Base-by-base conservation (phyloP, 2,888 invertebrate species). In the Diaprepes abbreviatus region DNA sequence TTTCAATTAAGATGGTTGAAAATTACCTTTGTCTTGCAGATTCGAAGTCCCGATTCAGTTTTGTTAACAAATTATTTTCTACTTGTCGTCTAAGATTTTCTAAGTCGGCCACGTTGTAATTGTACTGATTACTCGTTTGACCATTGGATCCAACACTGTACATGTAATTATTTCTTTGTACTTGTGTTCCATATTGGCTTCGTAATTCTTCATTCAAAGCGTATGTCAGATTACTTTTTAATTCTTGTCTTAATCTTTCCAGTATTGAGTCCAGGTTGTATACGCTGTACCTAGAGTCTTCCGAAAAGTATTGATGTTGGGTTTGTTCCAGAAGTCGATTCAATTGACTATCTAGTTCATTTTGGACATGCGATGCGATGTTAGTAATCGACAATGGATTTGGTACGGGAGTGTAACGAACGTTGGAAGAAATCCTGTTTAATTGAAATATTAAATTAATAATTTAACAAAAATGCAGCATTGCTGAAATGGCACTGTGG, bases 161-260 rank as follows among this genome's bases (percentile, higher is more conserved):
- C 71, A 78, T 76, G 52, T 81, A 79, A 2, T 78, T 78, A 52
- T 79, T 78, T 40, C 76, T 75, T 65, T 77, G 72, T 19, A 78
- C 72, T 74, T 83, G 83, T n/a, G 68, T 76, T 2, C 83, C 83
- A 66, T 83, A 83, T 24, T 79, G 77, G 28, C 74, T 76, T 10
- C 76, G 68, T 17, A 84, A 73, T 68, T 82, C 77, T 24, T 79
- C 78, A 36, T 83, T 77, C n/a, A 84, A 70, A 1, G 76, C 66
- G 40, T 74, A 73, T 3, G 82, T 82, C 12, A 83, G 65, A 65
- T 84, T 84, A 24, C 76, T 74, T 54, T 76, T 74, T 19, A 84
- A 62, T 50, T 83, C 81, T 10, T 79, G 73, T 60, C 78, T 77
- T 14, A 84, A 71, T 43, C 78, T 73, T 21, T 82, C 76, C 16